Conservation (phyloP, 2,888 invertebrate genomes). For the Adelognathus sp. region DNA sequence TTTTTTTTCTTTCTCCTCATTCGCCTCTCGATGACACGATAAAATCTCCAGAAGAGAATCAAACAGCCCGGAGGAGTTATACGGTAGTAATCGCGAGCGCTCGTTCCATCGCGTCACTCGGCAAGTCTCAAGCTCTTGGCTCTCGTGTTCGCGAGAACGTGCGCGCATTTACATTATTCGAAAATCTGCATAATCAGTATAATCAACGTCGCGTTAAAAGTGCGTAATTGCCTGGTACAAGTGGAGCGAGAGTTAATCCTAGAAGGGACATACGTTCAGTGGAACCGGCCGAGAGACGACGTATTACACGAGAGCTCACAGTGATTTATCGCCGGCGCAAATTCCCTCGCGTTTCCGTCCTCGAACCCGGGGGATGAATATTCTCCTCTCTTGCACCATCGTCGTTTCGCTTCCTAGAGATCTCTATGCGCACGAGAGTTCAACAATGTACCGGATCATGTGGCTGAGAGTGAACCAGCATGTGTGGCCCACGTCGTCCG, state of each 20-base stretch:
- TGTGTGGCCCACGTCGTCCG: constrained; percentile 59
- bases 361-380: constrained; percentile 8
- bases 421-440: constrained; percentile 8
- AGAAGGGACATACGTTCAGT: neutral
- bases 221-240: constrained; percentile 44
- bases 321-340: constrained; percentile 53
- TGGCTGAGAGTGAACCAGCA: constrained; percentile 43
- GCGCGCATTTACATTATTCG: constrained; percentile 33
- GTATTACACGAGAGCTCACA: constrained; percentile 42
- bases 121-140: constrained; percentile 32
- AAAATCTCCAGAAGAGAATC: constrained; percentile 46
- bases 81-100: neutral
- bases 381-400: neutral
- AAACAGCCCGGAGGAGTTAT: constrained; percentile 42
- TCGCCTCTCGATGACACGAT: constrained; percentile 41
- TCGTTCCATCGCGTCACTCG: constrained; percentile 4
- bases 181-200: constrained; percentile 55
- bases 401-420: constrained; percentile 33
- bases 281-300: constrained; percentile 15
- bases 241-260: constrained; percentile 23
- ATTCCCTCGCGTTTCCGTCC: constrained; percentile 51
- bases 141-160: constrained; percentile 1
- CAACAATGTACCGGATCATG: constrained; percentile 15
- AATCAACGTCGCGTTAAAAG: constrained; percentile 58
- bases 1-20: constrained; percentile 8